A percentile compares a stretch with the other conserved stretches of the same genome.
phyloP scores from a whole-genome alignment of 2,113 vertebrate genomes.

The Cygnus atratus region DNA sequence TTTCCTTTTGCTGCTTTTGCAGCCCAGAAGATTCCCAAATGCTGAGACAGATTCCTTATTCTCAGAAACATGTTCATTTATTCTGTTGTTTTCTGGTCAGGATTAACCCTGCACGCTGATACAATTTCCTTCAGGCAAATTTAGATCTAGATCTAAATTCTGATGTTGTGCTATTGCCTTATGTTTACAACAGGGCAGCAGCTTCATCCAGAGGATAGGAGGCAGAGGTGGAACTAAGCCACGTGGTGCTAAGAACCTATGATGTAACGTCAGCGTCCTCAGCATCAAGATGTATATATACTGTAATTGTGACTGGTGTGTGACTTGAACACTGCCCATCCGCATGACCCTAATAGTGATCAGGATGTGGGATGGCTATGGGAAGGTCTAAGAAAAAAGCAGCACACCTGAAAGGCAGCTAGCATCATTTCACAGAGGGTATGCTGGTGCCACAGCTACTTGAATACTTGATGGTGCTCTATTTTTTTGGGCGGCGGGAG shows the following conservation, averaged over 20 bases:
- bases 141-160: not conserved
- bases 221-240: not conserved
- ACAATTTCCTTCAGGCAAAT: not conserved
- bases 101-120: not conserved
- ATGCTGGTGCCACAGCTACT: not conserved
- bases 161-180: not conserved
- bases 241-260: not conserved
- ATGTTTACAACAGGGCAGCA: not conserved
- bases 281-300: not conserved
- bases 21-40: not conserved
- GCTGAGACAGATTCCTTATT: not conserved
- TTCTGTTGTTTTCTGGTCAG: not conserved
- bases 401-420: not conserved
- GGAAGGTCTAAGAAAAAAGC: not conserved
- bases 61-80: not conserved
- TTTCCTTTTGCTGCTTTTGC: not conserved
- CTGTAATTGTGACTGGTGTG: not conserved
- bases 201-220: not conserved
- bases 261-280: not conserved
- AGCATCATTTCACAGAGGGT: not conserved
- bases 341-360: not conserved
- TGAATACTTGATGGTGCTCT: not conserved
- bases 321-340: not conserved
- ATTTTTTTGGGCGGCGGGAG: too few relatives aligned
- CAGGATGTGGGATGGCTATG: not conserved